Evolutionary conservation across 2,888 invertebrate species (phyloP), one percentile per base, ranked within the genome.

Genomic region (Callyntrura guangdongensis): DNA sequence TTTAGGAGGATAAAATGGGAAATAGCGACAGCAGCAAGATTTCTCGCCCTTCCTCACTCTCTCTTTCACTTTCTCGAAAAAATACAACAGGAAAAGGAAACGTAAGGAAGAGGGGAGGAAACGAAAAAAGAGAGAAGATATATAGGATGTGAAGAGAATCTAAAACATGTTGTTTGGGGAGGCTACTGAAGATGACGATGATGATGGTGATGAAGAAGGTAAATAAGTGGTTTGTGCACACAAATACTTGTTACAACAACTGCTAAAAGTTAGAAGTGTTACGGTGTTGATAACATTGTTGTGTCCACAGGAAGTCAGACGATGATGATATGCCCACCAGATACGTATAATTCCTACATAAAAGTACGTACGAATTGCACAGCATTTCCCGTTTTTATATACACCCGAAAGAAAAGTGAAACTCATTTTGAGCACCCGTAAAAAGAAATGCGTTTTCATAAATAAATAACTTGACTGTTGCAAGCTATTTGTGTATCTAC

Each of bases 61-160:
- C 20, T 47, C 53, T 84, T 67, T 72, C 36, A 14, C 27, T 81
- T 79, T 25, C 25, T 47, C 22, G 49, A 69, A 84, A n/a, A 86
- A 82, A 61, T 85, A 86, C 86, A 90, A 84, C 87, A 87, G 91
- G 87, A 91, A 88, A 84, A 22, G 84, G 91, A 85, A 91, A 87
- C 79, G 79, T 22, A 64, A 81, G 67, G 47, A 87, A 79, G 56
- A 86, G 77, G 79, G 85, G 81, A 72, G 36, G 74, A 72, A 69
- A 45, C n/a, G 56, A 69, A 69, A 87, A 69, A 17, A 49, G 74
- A 53, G 47, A 82, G 36, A 27, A 79, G 56, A 56, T 79, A 79
- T 79, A 86, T 90, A 61, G 86, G 77, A 87, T 91, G 91, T 91
- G 82, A 83, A 87, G 83, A 77, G 91, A 91, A 90, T 90, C 90